Percentiles rank a stretch among this genome's conserved stretches.
These are phyloP conservation scores for Teinopalpus imperialis DNA, from an alignment of 2,888 invertebrate genomes.

Conservation along the genomic window DNA sequence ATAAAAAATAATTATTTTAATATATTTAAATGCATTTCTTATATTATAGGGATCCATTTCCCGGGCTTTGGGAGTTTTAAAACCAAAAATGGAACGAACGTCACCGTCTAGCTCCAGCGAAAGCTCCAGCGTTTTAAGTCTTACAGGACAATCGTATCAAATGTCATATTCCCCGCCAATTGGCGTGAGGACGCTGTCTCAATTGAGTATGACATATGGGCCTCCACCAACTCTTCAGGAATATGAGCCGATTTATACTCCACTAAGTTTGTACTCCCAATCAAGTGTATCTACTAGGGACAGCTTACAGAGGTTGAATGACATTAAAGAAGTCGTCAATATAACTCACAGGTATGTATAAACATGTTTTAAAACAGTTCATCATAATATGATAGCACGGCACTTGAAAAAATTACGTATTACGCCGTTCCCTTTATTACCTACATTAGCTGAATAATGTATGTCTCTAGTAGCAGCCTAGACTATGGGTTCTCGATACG, in stretches of 20 bases:
- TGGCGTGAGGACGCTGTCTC: slow-evolving; percentile 79
- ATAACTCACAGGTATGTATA: slow-evolving; percentile 65
- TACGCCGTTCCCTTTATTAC: too few species aligned
- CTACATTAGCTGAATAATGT: too few species aligned
- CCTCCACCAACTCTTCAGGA: slow-evolving; percentile 82
- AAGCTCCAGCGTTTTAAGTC: slow-evolving; percentile 81
- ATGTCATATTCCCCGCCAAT: slow-evolving; percentile 78
- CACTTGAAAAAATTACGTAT: too few species aligned
- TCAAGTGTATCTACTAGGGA: slow-evolving; percentile 73
- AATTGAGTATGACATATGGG: slow-evolving; percentile 82
- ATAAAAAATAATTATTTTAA: background rate
- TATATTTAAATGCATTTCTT: background rate
- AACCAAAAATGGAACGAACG: slow-evolving; percentile 83
- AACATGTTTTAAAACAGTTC: background rate
- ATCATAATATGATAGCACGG: too few species aligned
- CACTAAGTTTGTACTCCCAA: slow-evolving; percentile 71
- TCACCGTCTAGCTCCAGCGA: slow-evolving; percentile 87
- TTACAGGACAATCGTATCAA: slow-evolving; percentile 73
- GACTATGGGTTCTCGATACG: too few species aligned
- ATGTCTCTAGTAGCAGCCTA: too few species aligned
- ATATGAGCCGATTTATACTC: slow-evolving; percentile 75
- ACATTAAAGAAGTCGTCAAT: slow-evolving; percentile 61
- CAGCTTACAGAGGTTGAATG: slow-evolving; percentile 72
- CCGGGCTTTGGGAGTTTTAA: slow-evolving; percentile 86
- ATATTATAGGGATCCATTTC: slow-evolving; percentile 86